Conservation (phyloP, 2,113 vertebrate genomes). For the Phalacrocorax carbo region DNA sequence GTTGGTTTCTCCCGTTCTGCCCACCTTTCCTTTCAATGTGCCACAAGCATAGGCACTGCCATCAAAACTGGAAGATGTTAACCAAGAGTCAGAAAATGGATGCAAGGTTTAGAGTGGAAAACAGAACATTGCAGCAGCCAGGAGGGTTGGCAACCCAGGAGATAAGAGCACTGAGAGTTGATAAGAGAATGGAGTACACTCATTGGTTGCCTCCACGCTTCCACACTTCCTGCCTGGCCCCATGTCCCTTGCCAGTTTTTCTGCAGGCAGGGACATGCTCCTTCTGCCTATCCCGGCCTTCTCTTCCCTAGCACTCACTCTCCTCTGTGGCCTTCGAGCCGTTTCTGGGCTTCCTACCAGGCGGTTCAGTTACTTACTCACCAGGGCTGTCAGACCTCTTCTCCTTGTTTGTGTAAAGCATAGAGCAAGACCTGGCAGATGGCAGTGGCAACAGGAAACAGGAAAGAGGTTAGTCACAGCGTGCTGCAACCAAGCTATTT, state of each 20-base stretch:
- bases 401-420: background rate
- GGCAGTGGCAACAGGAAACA: background rate
- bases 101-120: background rate
- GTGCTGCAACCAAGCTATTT: background rate
- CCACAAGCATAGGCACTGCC: background rate
- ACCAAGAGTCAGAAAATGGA: background rate
- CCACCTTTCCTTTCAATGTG: background rate
- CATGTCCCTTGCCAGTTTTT: background rate
- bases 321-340: background rate
- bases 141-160: background rate
- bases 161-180: background rate
- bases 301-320: background rate
- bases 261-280: background rate
- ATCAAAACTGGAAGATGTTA: background rate
- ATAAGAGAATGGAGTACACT: background rate
- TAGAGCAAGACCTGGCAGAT: background rate
- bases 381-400: background rate
- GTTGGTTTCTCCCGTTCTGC: background rate
- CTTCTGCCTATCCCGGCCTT: background rate
- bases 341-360: background rate
- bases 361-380: background rate
- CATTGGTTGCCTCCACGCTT: background rate
- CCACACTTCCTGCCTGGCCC: rapidly evolving
- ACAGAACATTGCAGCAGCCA: background rate
- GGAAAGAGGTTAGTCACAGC: background rate